phyloP scores from a whole-genome alignment of 2,797 vertebrate genomes.

The Channallabes apus region DNA sequence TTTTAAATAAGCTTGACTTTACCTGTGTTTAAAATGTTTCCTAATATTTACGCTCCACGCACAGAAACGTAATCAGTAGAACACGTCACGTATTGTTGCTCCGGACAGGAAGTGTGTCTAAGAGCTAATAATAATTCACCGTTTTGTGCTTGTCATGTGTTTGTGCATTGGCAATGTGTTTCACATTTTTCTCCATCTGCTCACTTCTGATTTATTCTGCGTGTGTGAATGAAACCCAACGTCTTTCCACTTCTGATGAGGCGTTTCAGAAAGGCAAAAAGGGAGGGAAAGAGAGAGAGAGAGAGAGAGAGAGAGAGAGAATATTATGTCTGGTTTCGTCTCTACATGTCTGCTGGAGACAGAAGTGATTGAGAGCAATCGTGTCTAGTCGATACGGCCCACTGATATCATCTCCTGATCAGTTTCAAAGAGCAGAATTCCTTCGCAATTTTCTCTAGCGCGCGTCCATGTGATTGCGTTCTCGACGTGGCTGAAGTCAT shows the following conservation, averaged over 20 bases:
- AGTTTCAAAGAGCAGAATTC: constrained; percentile 2
- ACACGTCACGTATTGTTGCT: background rate
- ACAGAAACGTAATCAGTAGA: background rate
- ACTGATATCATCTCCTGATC: constrained; percentile 15
- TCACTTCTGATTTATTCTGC: background rate
- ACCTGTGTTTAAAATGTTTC: background rate
- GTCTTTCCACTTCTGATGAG: background rate
- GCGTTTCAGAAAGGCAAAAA: background rate
- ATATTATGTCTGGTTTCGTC: background rate
- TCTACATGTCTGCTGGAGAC: background rate
- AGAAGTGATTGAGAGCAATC: background rate
- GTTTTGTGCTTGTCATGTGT: background rate
- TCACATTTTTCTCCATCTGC: background rate
- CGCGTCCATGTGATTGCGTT: background rate
- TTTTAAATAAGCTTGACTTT: background rate
- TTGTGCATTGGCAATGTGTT: background rate
- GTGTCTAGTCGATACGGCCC: background rate
- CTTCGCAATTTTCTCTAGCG: background rate
- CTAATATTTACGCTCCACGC: background rate
- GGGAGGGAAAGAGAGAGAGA: background rate
- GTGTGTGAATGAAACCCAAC: background rate
- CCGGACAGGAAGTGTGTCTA: background rate
- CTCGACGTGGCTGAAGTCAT: background rate
- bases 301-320: background rate
- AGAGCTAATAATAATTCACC: background rate